These are phyloP conservation scores for Actenoides hombroni DNA, from an alignment of 2,113 vertebrate genomes.

Conservation along the genomic window DNA sequence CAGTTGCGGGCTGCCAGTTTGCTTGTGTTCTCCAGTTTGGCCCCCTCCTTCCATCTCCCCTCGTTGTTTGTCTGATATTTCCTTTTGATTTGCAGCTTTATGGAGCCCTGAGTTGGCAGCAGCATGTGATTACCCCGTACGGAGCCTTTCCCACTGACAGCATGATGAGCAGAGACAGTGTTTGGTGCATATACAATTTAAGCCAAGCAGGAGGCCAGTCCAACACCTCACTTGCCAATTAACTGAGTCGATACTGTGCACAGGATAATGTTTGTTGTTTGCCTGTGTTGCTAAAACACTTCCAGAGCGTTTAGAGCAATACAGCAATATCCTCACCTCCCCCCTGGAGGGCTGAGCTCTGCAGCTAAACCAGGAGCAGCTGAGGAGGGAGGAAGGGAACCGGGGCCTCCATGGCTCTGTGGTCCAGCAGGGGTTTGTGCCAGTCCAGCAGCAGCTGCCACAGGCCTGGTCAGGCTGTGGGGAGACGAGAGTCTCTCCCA, in stretches of 20 bases:
- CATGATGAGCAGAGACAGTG: conserved; percentile 32
- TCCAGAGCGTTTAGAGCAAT: background rate
- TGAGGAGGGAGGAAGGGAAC: background rate
- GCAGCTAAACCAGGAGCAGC: background rate
- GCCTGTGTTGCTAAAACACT: conserved; percentile 52
- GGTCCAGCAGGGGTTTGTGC: background rate
- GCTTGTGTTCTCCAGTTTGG: background rate
- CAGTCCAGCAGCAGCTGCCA: background rate
- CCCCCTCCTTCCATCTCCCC: background rate
- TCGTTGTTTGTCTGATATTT: conserved; percentile 12
- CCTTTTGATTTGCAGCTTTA: conserved; percentile 59
- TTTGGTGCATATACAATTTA: conserved; percentile 29
- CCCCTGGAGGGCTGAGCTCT: background rate
- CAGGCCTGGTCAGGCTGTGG: background rate
- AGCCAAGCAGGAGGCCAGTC: conserved; percentile 53
- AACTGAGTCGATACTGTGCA: conserved; percentile 29
- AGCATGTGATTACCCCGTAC: conserved; percentile 44
- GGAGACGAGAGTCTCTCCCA: background rate
- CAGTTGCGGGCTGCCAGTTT: background rate
- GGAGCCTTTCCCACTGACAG: conserved; percentile 59
- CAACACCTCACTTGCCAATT: conserved; percentile 56
- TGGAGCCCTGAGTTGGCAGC: background rate
- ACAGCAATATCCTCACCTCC: background rate
- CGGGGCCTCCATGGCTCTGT: background rate
- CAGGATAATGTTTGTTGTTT: conserved; percentile 51